Evolutionary conservation across 2,113 vertebrate species (phyloP).

Genomic region (Poeciliopsis turrubarensis): DNA sequence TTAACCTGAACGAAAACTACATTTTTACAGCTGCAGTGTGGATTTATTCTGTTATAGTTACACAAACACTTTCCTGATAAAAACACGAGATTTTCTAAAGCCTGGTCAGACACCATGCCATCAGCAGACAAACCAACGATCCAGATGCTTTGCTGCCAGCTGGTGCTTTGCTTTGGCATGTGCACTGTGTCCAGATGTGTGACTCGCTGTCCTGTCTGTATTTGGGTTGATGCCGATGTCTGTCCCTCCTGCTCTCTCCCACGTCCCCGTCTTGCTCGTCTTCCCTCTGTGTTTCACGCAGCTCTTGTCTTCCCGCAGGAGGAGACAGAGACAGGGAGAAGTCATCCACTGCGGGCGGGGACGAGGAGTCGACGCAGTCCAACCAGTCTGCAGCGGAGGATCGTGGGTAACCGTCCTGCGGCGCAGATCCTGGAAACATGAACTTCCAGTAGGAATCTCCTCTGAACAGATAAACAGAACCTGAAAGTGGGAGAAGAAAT

Average conservation of each 20-base stretch:
- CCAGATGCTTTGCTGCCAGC: background rate
- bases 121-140: background rate
- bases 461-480: slow-evolving; percentile 75
- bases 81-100: too few species aligned
- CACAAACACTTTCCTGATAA: too few species aligned
- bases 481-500: slow-evolving; percentile 40
- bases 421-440: slow-evolving; percentile 54
- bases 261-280: slow-evolving; percentile 17
- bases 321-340: slow-evolving; percentile 54
- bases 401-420: slow-evolving; percentile 71
- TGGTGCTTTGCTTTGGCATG: slow-evolving; percentile 37
- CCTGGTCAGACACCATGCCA: slow-evolving; percentile 6
- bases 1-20: too few species aligned
- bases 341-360: slow-evolving; percentile 14
- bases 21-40: too few species aligned
- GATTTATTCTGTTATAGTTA: too few species aligned
- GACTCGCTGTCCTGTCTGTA: slow-evolving; percentile 15
- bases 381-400: slow-evolving; percentile 77
- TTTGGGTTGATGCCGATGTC: background rate
- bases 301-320: slow-evolving; percentile 50
- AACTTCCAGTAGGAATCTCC: slow-evolving; percentile 80
- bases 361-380: slow-evolving; percentile 65
- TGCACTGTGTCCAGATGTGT: slow-evolving; percentile 52
- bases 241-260: background rate
- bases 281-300: slow-evolving; percentile 39